Base-by-base conservation (phyloP, 2,113 vertebrate species). In the Sylvia atricapilla region DNA sequence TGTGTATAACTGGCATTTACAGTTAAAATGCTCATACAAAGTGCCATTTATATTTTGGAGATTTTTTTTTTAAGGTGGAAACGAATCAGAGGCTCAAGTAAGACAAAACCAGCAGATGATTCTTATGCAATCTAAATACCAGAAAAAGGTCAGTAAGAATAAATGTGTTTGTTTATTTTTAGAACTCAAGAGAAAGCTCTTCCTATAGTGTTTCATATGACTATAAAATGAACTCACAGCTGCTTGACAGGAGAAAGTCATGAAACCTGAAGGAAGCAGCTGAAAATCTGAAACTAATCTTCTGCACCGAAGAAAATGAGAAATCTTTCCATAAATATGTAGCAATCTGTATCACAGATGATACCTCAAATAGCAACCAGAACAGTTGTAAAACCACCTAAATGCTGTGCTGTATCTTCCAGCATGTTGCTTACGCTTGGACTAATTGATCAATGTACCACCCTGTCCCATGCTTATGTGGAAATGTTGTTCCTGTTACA, bases 111-210 rank as follows among this genome's bases (percentile, higher is more conserved):
- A 99, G 93, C 94, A 97, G 16, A 24, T 56, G 62, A 94, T 96
- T 16, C 89, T 95, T 20, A 69, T 75, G 11, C 87, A 89, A 63
- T 97, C 97, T 96, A 99, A 98, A 98, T 96, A 98, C 41, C 97
- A 97, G 84, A 98, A 98, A 98, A 98, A 98, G 98, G 99, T 99
- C 95, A 93, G 97, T 50, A 81, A 79, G 68, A 94, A 94, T 95
- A 81, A 50, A 59, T 90, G 41, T 89, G 6, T 67, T 90, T 80
- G 21, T 52, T 95, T 91, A 16, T 72, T 92, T 89, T 77, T 59
- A 59, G 68, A 93, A 89, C 66, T 95, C 43, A 50, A 49, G 80
- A 89, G 78, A 77, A 87, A 84, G n/a, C 31, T 94, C 91, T 88
- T 94, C 8, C 5, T 80, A 20, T 74, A 89, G 22, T 84, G 37